Base-by-base conservation (phyloP, 2,113 vertebrate species). In the Catagonus wagneri region DNA sequence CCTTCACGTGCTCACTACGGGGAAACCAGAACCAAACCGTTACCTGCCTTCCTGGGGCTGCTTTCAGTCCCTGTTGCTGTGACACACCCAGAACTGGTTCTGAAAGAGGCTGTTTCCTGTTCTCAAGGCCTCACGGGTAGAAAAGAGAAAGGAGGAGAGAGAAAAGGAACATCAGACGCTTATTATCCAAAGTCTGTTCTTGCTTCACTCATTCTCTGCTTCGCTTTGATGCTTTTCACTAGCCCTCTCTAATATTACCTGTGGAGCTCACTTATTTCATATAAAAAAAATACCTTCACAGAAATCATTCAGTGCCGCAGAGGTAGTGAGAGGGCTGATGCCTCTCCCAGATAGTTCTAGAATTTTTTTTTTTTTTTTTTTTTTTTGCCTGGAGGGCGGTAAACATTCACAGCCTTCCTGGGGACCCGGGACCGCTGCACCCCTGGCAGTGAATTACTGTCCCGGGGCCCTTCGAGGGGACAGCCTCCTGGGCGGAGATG, bases 381-480 rank as follows among this genome's bases (percentile, higher is more conserved):
- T 78, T 14, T 84, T 78, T 50, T 92, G 14, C 63, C 23, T 54
- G 27, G 29, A 65, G 29, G 50, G 65, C 19, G n/a, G 79, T 87
- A 85, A 97, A 97, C 58, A 93, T 1, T 13, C 84, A 79, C 39
- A 50, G 6, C 27, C 14, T 80, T 68, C 58, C 79, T 39, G 16
- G 83, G 89, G 32, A 29, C 44, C 84, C 90, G 80, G 54, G 22
- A 9, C 15, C 56, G 27, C 25, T 10, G 76, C 29, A 52, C 94
- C 75, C 50, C 54, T 54, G 20, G n/a, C 61, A 90, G 75, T 97
- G 96, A 97, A 96, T 96, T 84, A 44, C 11, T 88, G 79, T 61
- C 75, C 80, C 50, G 83, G 83, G 72, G 19, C 34, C 61, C 69
- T 65, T 74, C 74, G 63, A 92, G 83, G 90, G 54, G 81, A 84